Evolutionary conservation across 2,888 invertebrate genomes (phyloP).

Genomic region (Achlya flavicornis): DNA sequence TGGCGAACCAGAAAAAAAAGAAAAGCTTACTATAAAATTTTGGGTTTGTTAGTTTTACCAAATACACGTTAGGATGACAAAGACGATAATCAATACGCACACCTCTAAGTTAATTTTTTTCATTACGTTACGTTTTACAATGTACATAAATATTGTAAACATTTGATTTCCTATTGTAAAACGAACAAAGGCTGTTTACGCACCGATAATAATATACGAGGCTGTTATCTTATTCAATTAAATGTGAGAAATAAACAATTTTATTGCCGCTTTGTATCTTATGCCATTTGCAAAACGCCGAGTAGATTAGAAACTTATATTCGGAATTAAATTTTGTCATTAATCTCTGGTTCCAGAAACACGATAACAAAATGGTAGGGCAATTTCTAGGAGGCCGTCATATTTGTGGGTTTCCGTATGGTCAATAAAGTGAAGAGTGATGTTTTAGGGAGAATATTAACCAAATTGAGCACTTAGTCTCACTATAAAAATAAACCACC

Average conservation of each 20-base stretch:
- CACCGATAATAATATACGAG: slow-evolving; percentile 1
- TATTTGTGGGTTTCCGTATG: no score
- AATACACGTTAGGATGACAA: no score
- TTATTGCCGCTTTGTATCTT: slow-evolving; percentile 3
- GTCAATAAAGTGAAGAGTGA: no score
- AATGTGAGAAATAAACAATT: slow-evolving; percentile 4
- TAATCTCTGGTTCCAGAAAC: no score
- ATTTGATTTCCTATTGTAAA: slow-evolving; percentile 3
- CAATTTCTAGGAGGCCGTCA: no score
- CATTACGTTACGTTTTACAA: not conserved
- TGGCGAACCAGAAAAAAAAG: not conserved
- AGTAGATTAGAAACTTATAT: not conserved
- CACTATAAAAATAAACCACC: no score
- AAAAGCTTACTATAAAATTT: not conserved
- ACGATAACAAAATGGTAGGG: not conserved
- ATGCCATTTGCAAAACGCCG: not conserved
- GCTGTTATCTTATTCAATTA: slow-evolving; percentile 1
- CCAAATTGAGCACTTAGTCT: no score
- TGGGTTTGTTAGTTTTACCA: no score
- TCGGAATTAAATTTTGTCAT: not conserved
- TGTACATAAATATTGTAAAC: not conserved
- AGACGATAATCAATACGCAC: no score
- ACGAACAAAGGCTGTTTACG: slow-evolving; percentile 5
- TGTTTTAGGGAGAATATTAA: no score
- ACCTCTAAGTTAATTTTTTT: not conserved